Evolutionary conservation across 2,888 invertebrate species (phyloP), one percentile per base, ranked within the genome.

Genomic region (Herminia tarsipennalis): DNA sequence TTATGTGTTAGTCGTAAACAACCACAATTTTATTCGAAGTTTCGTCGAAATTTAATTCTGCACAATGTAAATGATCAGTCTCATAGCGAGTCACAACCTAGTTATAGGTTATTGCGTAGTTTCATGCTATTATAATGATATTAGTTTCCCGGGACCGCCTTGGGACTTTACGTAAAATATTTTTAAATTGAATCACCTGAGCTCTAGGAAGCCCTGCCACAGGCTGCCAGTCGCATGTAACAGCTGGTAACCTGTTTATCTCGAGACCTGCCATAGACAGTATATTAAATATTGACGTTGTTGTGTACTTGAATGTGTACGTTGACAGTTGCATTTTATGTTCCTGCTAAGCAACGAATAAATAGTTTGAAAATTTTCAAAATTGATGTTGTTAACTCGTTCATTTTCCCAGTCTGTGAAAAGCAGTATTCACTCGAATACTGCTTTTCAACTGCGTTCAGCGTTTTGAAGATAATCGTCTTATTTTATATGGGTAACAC

Each of bases 161-260:
- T 27, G 16, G 16, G 33, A 25, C 41, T 33, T 24, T 43, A 37
- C 32, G 29, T 49, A 38, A 47, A 45, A 49, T 48, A 43, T 59
- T 53, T 53, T 43, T 16, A 30, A 56, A 62, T 66, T 51, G 32
- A 51, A 48, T 62, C 30, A 28, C 29, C 35, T 41, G 22, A 21
- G 39, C 36, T 20, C 24, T 35, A 39, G 35, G 38, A 57, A 57
- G 38, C 38, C 41, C 29, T 41, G 32, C n/a, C n/a, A n/a, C 12
- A 4, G 12, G 5, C 8, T 34, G 30, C 14, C 27, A 10, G 21
- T 24, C 18, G 10, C 34, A 28, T 30, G 13, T 20, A 29, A 29
- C 17, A 9, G 28, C 25, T 43, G 14, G 14, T 40, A 40, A 46
- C 41, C 12, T 33, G 36, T 44, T 44, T 49, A 52, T 41, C 33